Conservation (phyloP, 2,113 vertebrate species). For the Forbesichthys papilliferus region DNA sequence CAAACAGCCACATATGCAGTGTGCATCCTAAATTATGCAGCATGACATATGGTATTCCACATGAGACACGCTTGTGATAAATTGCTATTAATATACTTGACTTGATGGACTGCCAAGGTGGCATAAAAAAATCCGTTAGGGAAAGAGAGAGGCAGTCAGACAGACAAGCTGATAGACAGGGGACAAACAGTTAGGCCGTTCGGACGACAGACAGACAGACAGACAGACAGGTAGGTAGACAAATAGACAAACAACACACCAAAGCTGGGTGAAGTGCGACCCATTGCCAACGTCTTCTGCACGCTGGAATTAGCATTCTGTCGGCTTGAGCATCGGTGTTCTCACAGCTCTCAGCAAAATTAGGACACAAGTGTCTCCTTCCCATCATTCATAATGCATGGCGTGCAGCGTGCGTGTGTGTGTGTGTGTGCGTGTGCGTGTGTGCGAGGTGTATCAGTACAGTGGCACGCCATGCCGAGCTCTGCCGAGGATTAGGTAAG, state of each 20-base stretch:
- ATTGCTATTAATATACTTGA: too few relatives aligned
- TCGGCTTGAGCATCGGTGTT: constrained; percentile 40
- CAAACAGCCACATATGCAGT: too few relatives aligned
- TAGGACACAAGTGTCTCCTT: constrained; percentile 61
- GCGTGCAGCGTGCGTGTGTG: constrained; percentile 14
- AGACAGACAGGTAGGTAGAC: not conserved
- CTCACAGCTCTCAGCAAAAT: constrained; percentile 55
- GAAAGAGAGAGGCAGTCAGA: not conserved
- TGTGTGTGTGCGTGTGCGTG: not conserved
- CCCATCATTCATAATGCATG: constrained; percentile 71
- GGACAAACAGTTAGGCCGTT: not conserved
- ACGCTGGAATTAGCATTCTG: constrained; percentile 45
- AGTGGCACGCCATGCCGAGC: constrained; percentile 56
- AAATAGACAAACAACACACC: constrained; percentile 17
- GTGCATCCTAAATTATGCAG: too few relatives aligned
- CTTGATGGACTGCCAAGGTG: too few relatives aligned
- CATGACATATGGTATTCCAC: too few relatives aligned
- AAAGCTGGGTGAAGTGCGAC: constrained; percentile 25
- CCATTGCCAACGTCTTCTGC: constrained; percentile 13
- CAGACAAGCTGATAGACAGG: not conserved
- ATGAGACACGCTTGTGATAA: too few relatives aligned
- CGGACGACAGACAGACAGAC: constrained; percentile 17
- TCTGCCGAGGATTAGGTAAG: constrained; percentile 68
- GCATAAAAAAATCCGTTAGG: not conserved
- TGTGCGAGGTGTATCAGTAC: constrained; percentile 53